Percentiles rank a stretch among this genome's conserved stretches.
phyloP scores from a whole-genome alignment of 2,113 vertebrate species.

The Archocentrus centrarchus region DNA sequence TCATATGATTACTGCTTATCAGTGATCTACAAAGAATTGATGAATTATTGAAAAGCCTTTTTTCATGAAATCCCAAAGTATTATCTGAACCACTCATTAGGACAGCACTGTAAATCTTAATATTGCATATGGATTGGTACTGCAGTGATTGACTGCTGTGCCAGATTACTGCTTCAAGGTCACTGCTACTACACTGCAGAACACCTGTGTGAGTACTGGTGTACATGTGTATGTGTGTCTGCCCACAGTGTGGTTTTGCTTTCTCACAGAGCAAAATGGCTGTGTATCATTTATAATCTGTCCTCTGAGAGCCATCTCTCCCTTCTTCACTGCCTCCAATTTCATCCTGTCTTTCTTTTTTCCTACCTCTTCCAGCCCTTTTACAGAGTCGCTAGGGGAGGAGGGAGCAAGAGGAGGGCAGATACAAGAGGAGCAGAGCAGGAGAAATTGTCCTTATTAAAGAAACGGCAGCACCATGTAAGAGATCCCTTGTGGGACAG shows the following conservation, averaged over 20 bases:
- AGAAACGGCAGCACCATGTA: slow-evolving; percentile 63
- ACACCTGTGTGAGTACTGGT: slow-evolving; percentile 62
- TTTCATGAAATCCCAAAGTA: background rate
- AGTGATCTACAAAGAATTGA: background rate
- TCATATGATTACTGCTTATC: background rate
- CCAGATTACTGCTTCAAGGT: slow-evolving; percentile 55
- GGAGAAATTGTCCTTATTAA: slow-evolving; percentile 78
- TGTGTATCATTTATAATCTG: slow-evolving; percentile 76
- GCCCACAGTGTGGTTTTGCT: slow-evolving; percentile 44
- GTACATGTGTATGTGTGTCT: slow-evolving; percentile 18
- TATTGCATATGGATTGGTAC: slow-evolving; percentile 20
- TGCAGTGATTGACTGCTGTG: slow-evolving; percentile 40
- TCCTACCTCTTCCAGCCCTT: slow-evolving; percentile 45
- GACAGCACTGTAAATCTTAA: slow-evolving; percentile 24
- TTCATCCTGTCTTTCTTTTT: slow-evolving; percentile 37
- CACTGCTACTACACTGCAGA: slow-evolving; percentile 52
- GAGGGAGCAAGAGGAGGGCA: slow-evolving; percentile 20
- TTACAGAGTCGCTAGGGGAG: slow-evolving; percentile 44
- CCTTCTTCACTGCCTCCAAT: slow-evolving; percentile 51
- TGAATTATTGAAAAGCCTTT: slow-evolving; percentile 8
- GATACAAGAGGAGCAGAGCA: slow-evolving; percentile 51
- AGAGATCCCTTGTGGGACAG: slow-evolving; percentile 75
- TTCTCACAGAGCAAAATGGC: slow-evolving; percentile 69
- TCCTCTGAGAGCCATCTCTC: slow-evolving; percentile 67
- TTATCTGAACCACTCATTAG: slow-evolving; percentile 6